Percentiles rank a stretch among this genome's conserved stretches.
Evolutionary conservation across 2,888 invertebrate genomes (phyloP).

Genomic region (Notodonta dromedarius): DNA sequence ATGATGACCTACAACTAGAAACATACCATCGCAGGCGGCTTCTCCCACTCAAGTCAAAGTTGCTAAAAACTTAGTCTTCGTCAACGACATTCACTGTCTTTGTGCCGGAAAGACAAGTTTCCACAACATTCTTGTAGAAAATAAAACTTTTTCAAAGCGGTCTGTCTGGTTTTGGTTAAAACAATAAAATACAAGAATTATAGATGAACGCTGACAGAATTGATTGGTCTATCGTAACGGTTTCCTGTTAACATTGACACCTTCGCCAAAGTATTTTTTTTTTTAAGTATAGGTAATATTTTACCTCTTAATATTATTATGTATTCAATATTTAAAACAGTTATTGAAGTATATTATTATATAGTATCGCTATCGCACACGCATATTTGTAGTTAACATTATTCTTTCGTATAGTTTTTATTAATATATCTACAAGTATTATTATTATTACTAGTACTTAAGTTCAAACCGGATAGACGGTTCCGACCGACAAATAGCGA

Average conservation of each 20-base stretch:
- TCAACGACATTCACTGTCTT: neutral
- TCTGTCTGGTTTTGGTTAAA: conserved; percentile 33
- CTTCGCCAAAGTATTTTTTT: conserved; percentile 34
- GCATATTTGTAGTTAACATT: neutral
- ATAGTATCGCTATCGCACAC: too few relatives aligned
- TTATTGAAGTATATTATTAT: too few relatives aligned
- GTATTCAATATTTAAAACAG: too few relatives aligned
- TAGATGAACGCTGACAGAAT: conserved; percentile 38
- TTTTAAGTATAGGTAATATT: conserved; percentile 26
- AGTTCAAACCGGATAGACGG: conserved; percentile 9
- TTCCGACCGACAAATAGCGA: conserved; percentile 22
- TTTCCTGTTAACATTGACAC: conserved; percentile 41
- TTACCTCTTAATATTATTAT: too few relatives aligned
- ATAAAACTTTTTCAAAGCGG: conserved; percentile 14
- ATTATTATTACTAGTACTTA: neutral
- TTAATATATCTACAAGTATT: neutral
- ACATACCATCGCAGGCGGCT: too few relatives aligned
- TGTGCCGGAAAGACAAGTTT: conserved; percentile 23
- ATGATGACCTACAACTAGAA: too few relatives aligned
- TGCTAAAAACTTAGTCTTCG: neutral
- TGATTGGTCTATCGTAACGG: conserved; percentile 41
- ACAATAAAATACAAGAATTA: conserved; percentile 49
- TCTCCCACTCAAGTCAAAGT: too few relatives aligned
- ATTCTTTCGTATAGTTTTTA: neutral
- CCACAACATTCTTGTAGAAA: conserved; percentile 19